Conservation (phyloP, 2,888 invertebrate genomes). For the Sylvicola fuscatus region DNA sequence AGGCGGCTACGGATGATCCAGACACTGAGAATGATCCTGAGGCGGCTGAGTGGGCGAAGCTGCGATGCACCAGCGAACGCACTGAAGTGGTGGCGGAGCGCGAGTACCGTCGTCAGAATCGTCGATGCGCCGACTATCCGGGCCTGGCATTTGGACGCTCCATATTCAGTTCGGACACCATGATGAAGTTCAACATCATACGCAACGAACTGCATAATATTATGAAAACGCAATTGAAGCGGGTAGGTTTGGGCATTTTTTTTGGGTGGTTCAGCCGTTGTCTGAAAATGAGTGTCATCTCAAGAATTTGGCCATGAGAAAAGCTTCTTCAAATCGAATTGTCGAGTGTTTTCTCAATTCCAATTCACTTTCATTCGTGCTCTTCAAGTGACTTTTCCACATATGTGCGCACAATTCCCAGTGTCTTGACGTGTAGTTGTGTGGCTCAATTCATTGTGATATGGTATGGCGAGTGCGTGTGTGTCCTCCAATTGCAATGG, state of each 20-base stretch:
- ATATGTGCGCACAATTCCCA: no score
- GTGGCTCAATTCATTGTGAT: no score
- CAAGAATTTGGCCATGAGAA: no score
- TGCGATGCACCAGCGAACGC: constrained; percentile 75
- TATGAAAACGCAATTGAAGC: constrained; percentile 85
- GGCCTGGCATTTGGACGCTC: constrained; percentile 80
- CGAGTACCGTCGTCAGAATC: constrained; percentile 48
- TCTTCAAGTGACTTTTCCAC: no score
- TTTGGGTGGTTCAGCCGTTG: no score
- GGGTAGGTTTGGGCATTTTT: constrained; percentile 45
- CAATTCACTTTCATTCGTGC: no score
- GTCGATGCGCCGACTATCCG: constrained; percentile 79
- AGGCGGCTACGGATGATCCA: constrained; percentile 29
- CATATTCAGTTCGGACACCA: constrained; percentile 86
- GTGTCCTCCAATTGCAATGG: no score
- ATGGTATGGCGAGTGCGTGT: no score
- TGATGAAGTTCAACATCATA: constrained; percentile 96
- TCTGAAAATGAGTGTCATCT: no score
- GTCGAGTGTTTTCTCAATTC: no score
- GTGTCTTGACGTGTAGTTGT: no score
- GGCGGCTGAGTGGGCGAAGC: constrained; percentile 57
- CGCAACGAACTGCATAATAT: constrained; percentile 95
- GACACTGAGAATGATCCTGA: constrained; percentile 52
- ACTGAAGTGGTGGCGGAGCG: constrained; percentile 75
- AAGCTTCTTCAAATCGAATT: no score